Evolutionary conservation across 2,888 invertebrate species (phyloP), one percentile per base, ranked within the genome.

Genomic region (Lathronympha strigana): DNA sequence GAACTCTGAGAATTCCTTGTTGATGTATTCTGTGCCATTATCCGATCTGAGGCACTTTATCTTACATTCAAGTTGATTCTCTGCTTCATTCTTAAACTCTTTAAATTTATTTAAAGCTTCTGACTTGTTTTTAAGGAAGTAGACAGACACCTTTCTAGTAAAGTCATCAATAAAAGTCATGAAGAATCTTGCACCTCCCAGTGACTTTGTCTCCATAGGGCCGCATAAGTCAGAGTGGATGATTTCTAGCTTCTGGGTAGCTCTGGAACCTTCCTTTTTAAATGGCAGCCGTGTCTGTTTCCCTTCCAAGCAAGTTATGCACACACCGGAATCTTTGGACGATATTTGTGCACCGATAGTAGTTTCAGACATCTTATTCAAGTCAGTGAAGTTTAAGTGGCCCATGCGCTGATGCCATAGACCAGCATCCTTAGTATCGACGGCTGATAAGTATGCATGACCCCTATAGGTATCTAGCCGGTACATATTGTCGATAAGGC

Each of bases 191-290:
- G 15, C 53, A 25, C 63, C 63, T 13, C 23, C 25, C 8, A 53
- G 11, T 6, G 63, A 61, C 9, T 11, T n/a, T 5, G 19, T 17
- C 23, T 25, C 25, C 36, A 69, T 67, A 5, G 69, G 69, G n/a
- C 63, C 67, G 38, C 67, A 63, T 11, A 67, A 15, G 19, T 67
- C 67, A 1, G 67, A 36, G 23, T 63, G 53, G 8, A 67, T 58
- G 1, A 62, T 53, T 23, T 58, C 53, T 25, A 63, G 63, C n/a
- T 63, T 63, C 28, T 40, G 31, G 9, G 63, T 63, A 13, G 70
- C 63, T 70, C 63, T 62, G 17, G 50, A 17, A 28, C 50, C 50
- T 31, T 31, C 28, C 8, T 50, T 28, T 4, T 50, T 50, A 17
- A 28, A 50, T 15, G 50, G 50, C 17, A 50, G 50, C 9, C 28